phyloP scores from a whole-genome alignment of 2,888 invertebrate genomes.

The Coremacera marginata region DNA sequence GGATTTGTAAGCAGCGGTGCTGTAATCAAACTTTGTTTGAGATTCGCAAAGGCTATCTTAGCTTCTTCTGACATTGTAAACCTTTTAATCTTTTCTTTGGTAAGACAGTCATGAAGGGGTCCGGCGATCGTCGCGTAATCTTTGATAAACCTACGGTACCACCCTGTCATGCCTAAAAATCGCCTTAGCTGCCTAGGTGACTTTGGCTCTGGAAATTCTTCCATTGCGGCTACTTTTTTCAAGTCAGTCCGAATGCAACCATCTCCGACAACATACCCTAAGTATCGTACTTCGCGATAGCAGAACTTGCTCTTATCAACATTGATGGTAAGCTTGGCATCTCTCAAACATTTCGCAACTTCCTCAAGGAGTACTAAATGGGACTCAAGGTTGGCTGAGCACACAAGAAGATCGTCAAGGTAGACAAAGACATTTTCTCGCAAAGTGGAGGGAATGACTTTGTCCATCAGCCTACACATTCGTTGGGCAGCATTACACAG shows the following conservation, averaged over 20 bases:
- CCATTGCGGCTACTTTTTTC: too few species aligned
- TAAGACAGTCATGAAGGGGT: slow-evolving; percentile 16
- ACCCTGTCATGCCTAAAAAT: not conserved
- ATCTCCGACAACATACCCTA: slow-evolving; percentile 9
- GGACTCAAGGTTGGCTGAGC: not conserved
- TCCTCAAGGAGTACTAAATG: not conserved
- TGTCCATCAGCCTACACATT: slow-evolving; percentile 32
- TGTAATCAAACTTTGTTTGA: slow-evolving; percentile 3
- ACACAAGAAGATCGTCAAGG: slow-evolving; percentile 28
- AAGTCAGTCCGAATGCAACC: slow-evolving; percentile 14
- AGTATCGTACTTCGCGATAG: slow-evolving; percentile 11
- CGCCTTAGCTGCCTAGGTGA: not conserved
- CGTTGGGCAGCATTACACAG: too few species aligned
- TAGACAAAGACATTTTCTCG: slow-evolving; percentile 26
- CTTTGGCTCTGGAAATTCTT: too few species aligned
- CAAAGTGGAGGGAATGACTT: slow-evolving; percentile 19
- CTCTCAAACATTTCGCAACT: slow-evolving; percentile 3
- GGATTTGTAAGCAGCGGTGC: slow-evolving; percentile 26
- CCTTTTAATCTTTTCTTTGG: not conserved
- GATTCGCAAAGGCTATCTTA: slow-evolving; percentile 3
- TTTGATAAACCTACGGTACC: slow-evolving; percentile 17
- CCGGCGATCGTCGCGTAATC: slow-evolving; percentile 19
- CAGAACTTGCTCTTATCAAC: slow-evolving; percentile 15
- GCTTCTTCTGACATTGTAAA: not conserved
- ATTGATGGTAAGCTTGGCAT: slow-evolving; percentile 17